Conservation (phyloP, 2,888 invertebrate species). For the Euphydryas editha region DNA sequence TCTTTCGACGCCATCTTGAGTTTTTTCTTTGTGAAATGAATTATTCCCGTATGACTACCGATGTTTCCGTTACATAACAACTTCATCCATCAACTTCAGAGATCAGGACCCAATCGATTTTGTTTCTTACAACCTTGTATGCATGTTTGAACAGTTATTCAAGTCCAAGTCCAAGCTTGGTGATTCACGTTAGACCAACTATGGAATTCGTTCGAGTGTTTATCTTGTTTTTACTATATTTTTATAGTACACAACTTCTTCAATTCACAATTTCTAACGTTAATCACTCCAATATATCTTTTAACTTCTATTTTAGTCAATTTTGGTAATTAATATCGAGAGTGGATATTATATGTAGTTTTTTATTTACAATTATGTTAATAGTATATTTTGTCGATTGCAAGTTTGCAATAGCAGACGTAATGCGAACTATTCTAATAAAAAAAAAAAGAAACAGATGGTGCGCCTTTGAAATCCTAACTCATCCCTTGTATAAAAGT, state of each 20-base stretch:
- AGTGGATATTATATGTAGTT: background rate
- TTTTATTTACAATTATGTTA: background rate
- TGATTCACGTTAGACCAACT: slow-evolving; percentile 66
- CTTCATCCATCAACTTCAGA: slow-evolving; percentile 24
- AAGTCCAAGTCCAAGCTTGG: slow-evolving; percentile 34
- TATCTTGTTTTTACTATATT: slow-evolving; percentile 46
- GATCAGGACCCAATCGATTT: slow-evolving; percentile 38
- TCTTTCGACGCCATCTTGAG: background rate
- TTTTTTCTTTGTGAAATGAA: background rate
- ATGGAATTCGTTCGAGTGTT: slow-evolving; percentile 52
- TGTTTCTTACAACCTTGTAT: slow-evolving; percentile 17
- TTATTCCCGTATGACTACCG: slow-evolving; percentile 3
- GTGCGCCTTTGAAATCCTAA: slow-evolving; percentile 63
- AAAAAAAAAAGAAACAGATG: slow-evolving; percentile 59
- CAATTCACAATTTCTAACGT: slow-evolving; percentile 42
- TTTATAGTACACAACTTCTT: too few species aligned
- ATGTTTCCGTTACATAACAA: background rate
- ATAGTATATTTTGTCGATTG: slow-evolving; percentile 13
- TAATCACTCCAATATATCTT: slow-evolving; percentile 23
- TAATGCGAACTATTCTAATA: slow-evolving; percentile 37
- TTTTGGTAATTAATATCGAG: slow-evolving; percentile 1
- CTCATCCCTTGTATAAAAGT: slow-evolving; percentile 59
- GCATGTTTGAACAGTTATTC: slow-evolving; percentile 37
- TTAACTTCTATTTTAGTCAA: background rate
- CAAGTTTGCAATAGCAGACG: slow-evolving; percentile 32